Evolutionary conservation across 2,113 vertebrate genomes (phyloP).

Genomic region (Oostethus manadensis): DNA sequence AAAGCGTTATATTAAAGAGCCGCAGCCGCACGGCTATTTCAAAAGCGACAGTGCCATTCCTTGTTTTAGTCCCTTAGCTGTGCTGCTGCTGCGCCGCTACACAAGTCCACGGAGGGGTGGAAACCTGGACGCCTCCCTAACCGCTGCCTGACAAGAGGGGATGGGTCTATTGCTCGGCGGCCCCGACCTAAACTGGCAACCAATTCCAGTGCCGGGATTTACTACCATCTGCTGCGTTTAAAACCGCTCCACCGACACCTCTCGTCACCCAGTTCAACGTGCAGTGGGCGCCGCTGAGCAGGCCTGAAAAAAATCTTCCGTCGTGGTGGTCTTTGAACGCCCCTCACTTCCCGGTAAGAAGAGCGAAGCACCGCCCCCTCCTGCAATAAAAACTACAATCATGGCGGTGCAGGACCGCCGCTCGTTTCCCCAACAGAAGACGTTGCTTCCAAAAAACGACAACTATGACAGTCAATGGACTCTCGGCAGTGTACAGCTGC

Average conservation of each 20-base stretch:
- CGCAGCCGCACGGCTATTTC: slow-evolving; percentile 22
- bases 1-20: slow-evolving; percentile 51
- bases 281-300: too few species aligned
- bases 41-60: slow-evolving; percentile 23
- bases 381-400: slow-evolving; percentile 4
- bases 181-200: slow-evolving; percentile 39
- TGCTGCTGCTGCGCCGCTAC: slow-evolving; percentile 31
- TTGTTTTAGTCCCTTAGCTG: slow-evolving; percentile 17
- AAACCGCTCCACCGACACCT: neutral
- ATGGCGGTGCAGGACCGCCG: neutral
- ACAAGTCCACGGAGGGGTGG: slow-evolving; percentile 21
- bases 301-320: neutral
- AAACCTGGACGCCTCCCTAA: slow-evolving; percentile 30
- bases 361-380: neutral
- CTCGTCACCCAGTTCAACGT: neutral
- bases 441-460: neutral
- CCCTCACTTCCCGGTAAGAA: neutral
- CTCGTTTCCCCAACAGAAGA: too few species aligned
- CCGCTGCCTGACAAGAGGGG: slow-evolving; percentile 34
- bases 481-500: too few species aligned
- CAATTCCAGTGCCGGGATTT: neutral
- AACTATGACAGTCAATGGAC: neutral
- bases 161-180: slow-evolving; percentile 43
- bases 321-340: neutral
- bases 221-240: neutral